Conservation (phyloP, 2,888 invertebrate species). For the Ferdinandea cuprea region DNA sequence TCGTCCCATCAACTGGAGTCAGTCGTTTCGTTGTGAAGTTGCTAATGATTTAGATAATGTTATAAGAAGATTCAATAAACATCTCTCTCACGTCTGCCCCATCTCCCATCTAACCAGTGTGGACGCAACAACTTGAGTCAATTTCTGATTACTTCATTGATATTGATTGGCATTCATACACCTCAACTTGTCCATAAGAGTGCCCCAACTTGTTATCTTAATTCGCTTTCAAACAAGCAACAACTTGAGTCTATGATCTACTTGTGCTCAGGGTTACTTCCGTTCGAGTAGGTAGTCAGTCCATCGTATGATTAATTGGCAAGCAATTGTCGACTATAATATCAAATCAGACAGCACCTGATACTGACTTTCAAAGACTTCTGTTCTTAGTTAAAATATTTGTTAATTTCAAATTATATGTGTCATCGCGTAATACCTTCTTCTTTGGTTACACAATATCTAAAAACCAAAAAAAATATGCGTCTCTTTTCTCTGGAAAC, state of each 20-base stretch:
- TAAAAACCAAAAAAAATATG: slow-evolving; percentile 1
- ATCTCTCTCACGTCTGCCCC: too few relatives aligned
- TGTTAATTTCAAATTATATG: slow-evolving; percentile 1
- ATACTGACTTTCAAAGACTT: too few relatives aligned
- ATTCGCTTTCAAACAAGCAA: slow-evolving; percentile 17
- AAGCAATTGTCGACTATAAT: too few relatives aligned
- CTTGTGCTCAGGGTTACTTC: slow-evolving; percentile 28
- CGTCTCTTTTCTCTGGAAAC: slow-evolving; percentile 15
- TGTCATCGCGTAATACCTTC: slow-evolving; percentile 28
- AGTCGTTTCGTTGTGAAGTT: too few relatives aligned
- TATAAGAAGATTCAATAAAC: too few relatives aligned
- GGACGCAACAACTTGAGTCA: neutral
- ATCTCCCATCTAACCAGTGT: too few relatives aligned
- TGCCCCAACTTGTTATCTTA: slow-evolving; percentile 25
- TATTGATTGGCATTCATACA: slow-evolving; percentile 34
- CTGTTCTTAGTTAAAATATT: neutral
- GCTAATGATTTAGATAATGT: too few relatives aligned
- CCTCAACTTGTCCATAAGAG: slow-evolving; percentile 17
- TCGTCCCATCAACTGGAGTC: too few relatives aligned
- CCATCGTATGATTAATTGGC: too few relatives aligned
- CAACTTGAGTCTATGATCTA: slow-evolving; percentile 18
- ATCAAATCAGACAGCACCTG: too few relatives aligned
- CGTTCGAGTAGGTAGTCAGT: slow-evolving; percentile 20
- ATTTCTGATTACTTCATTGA: slow-evolving; percentile 11
- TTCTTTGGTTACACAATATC: slow-evolving; percentile 36